A percentile compares a stretch with the other conserved stretches of the same genome.
Evolutionary conservation across 2,113 vertebrate genomes (phyloP).

Genomic region (Triplophysa tibetana): DNA sequence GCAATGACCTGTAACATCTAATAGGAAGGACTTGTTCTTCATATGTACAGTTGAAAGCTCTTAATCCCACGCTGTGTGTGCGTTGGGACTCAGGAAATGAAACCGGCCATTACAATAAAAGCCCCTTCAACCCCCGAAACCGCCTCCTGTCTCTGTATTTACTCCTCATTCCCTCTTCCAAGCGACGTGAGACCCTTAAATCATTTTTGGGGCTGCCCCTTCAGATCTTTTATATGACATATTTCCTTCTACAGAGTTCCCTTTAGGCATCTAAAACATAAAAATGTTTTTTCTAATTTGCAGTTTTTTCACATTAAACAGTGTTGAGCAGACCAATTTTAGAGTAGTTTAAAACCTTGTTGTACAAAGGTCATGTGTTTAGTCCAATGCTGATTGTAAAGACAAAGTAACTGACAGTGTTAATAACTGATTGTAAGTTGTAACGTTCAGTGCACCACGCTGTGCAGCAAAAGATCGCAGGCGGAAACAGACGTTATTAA

Average conservation of each 20-base stretch:
- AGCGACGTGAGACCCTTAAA: background rate
- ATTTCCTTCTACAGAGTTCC: background rate
- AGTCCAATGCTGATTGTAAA: background rate
- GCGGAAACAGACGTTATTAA: background rate
- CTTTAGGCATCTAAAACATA: background rate
- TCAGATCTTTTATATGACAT: background rate
- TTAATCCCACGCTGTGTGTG: constrained; percentile 44
- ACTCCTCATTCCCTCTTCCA: background rate
- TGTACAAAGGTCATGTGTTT: background rate
- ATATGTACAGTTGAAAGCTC: constrained; percentile 37
- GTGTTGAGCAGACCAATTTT: background rate
- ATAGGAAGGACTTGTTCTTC: constrained; percentile 41
- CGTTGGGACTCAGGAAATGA: constrained; percentile 51
- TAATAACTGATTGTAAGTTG: background rate
- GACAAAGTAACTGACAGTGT: background rate
- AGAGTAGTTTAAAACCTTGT: background rate
- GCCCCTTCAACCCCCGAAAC: background rate
- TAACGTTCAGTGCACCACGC: no score
- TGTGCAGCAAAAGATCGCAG: background rate
- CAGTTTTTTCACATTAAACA: background rate
- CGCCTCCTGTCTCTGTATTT: background rate
- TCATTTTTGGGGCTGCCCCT: background rate
- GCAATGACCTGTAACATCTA: constrained; percentile 18
- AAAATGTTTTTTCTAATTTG: background rate
- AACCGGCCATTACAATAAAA: constrained; percentile 34